Conservation (phyloP, 2,113 vertebrate genomes). For the Vicugna pacos region DNA sequence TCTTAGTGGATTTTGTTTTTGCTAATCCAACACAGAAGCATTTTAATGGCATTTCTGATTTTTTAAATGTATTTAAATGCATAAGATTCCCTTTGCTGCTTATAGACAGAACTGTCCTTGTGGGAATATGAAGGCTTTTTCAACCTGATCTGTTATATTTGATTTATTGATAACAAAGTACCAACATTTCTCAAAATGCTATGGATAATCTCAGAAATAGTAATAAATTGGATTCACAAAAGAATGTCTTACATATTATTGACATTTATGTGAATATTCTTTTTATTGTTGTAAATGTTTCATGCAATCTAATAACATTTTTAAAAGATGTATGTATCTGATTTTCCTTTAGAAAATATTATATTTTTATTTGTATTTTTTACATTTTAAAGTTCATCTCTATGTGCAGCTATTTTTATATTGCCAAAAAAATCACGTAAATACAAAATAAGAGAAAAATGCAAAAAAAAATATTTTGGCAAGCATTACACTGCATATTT, state of each 20-base stretch:
- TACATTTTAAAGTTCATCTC: conserved; percentile 89
- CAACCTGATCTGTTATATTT: conserved; percentile 79
- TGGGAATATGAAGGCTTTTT: conserved; percentile 80
- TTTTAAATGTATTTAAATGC: conserved; percentile 70
- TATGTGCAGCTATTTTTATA: conserved; percentile 90
- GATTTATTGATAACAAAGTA: conserved; percentile 82
- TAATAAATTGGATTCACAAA: conserved; percentile 80
- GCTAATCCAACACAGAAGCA: conserved; percentile 3
- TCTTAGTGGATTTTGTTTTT: conserved; percentile 76
- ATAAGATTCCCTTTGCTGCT: conserved; percentile 78
- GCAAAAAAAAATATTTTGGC: conserved; percentile 80
- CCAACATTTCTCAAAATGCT: conserved; percentile 81
- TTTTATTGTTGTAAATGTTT: conserved; percentile 90
- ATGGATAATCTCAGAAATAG: conserved; percentile 82
- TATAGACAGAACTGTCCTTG: conserved; percentile 72
- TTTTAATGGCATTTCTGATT: conserved; percentile 74
- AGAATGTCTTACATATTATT: conserved; percentile 86
- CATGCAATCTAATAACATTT: conserved; percentile 85
- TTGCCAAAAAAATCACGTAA: conserved; percentile 83
- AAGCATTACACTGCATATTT: conserved; percentile 79
- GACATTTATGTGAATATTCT: conserved; percentile 87
- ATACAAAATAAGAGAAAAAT: conserved; percentile 82
- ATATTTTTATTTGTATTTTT: conserved; percentile 91
- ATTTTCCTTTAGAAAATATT: conserved; percentile 90
- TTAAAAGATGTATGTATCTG: conserved; percentile 90